These are phyloP conservation scores for Ictalurus furcatus DNA, from an alignment of 2,113 vertebrate species.

Conservation along the genomic window DNA sequence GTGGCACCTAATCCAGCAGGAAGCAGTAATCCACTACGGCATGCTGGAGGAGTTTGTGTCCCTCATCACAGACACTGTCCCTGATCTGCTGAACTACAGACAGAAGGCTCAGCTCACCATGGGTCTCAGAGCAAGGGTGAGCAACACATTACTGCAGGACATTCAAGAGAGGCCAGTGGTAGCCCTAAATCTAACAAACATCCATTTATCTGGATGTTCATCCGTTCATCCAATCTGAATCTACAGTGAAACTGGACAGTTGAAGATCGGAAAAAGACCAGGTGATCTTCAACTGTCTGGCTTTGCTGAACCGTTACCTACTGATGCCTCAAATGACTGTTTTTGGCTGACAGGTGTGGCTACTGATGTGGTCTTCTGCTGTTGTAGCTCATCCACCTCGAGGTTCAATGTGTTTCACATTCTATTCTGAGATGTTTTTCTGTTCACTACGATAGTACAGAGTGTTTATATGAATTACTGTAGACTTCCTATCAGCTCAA, in stretches of 20 bases:
- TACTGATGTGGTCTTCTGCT: background rate
- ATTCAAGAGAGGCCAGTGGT: background rate
- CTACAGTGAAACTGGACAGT: background rate
- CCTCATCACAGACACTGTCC: conserved; percentile 67
- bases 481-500: too few species aligned
- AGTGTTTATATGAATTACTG: too few species aligned
- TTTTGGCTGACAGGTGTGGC: background rate
- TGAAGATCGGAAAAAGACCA: background rate
- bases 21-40: conserved; percentile 69
- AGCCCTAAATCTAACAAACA: background rate
- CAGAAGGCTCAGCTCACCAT: conserved; percentile 77
- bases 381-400: background rate
- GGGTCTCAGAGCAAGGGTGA: conserved; percentile 79
- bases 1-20: conserved; percentile 72
- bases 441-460: too few species aligned
- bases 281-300: background rate
- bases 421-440: background rate
- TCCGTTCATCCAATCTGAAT: background rate
- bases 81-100: conserved; percentile 74
- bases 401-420: background rate
- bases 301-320: background rate
- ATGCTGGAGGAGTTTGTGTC: conserved; percentile 74
- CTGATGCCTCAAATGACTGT: background rate
- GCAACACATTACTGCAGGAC: background rate
- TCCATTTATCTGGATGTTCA: background rate